These are phyloP conservation scores for Lophotis ruficrista DNA, from an alignment of 2,113 vertebrate species.

Conservation along the genomic window DNA sequence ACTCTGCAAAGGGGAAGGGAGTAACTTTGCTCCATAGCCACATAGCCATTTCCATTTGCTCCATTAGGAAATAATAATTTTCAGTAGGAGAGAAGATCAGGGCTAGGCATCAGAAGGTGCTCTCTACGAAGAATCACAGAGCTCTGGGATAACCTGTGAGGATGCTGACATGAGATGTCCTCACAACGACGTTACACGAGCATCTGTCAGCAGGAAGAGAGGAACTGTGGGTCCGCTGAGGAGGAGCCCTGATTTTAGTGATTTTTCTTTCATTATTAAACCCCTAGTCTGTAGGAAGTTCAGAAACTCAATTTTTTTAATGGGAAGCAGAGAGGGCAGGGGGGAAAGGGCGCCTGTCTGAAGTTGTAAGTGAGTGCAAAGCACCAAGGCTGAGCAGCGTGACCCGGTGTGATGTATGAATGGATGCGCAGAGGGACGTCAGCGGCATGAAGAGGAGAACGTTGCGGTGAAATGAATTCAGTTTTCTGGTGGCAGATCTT, in stretches of 20 bases:
- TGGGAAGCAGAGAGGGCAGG: no score
- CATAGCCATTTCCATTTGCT: no score
- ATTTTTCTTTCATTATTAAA: not conserved
- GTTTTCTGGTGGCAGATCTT: fast-evolving
- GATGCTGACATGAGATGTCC: not conserved
- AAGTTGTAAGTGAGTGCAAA: not conserved
- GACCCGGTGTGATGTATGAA: not conserved
- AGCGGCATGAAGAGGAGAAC: not conserved
- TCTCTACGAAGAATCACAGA: not conserved
- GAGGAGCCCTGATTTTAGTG: not conserved
- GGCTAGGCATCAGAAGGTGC: not conserved
- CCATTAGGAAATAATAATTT: not conserved
- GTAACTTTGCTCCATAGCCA: not conserved
- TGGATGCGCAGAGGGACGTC: not conserved
- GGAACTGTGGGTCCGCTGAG: not conserved
- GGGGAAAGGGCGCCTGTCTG: not conserved
- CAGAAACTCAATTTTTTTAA: not conserved
- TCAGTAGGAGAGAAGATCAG: not conserved
- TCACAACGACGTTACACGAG: not conserved
- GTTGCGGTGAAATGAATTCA: fast-evolving
- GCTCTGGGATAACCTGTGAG: not conserved
- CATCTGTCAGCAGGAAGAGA: not conserved
- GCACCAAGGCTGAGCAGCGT: not conserved
- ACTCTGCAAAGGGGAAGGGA: not conserved
- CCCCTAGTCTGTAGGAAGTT: not conserved